These are phyloP conservation scores for Pygoscelis adeliae DNA, from an alignment of 2,113 vertebrate species.

Conservation along the genomic window DNA sequence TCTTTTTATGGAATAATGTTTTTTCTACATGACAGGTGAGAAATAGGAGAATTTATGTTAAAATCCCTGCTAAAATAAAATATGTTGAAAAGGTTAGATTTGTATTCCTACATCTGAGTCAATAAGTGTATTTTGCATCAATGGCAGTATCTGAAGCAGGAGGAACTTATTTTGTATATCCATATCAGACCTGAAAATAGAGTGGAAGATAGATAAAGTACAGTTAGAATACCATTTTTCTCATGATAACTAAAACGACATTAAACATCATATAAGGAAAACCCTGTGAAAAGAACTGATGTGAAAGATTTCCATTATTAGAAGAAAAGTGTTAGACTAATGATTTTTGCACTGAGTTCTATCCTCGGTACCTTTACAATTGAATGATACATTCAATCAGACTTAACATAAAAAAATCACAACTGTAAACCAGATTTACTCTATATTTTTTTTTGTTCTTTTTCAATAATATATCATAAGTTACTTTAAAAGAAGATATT, in stretches of 20 bases:
- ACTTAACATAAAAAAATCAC: background rate
- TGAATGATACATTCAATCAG: background rate
- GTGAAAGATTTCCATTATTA: background rate
- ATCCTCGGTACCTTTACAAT: background rate
- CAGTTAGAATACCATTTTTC: fast-evolving
- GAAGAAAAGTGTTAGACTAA: background rate
- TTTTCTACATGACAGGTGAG: background rate
- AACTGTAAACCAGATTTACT: background rate
- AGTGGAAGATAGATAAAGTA: background rate
- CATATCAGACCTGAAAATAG: background rate
- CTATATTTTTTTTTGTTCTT: background rate
- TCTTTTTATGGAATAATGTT: background rate
- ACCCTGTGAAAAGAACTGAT: background rate
- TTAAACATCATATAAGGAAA: background rate
- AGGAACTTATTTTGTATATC: background rate
- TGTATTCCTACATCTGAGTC: background rate
- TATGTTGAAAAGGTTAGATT: background rate
- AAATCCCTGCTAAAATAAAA: background rate
- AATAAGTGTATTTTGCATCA: background rate
- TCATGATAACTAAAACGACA: background rate
- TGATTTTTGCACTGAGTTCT: background rate
- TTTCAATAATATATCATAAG: background rate
- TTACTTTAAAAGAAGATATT: background rate
- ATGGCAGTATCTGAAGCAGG: background rate
- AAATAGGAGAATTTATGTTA: background rate